These are phyloP conservation scores for Drosophila kohkoa DNA, from an alignment of 1,140 invertebrate species.

Conservation along the genomic window DNA sequence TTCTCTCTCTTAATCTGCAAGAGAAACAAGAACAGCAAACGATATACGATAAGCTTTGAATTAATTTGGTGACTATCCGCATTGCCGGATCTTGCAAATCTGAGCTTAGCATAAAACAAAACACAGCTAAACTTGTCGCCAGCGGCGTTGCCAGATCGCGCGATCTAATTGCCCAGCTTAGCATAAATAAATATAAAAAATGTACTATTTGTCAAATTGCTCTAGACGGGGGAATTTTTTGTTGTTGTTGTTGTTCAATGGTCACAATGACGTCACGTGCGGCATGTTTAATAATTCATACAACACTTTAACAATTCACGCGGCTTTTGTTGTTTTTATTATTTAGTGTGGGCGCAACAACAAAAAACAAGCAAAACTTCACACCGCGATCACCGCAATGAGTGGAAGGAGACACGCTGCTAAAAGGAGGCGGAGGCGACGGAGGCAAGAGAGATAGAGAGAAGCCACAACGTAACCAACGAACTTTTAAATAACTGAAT, in stretches of 20 bases:
- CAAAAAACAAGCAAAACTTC: slow-evolving; percentile 10
- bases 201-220: slow-evolving; percentile 7
- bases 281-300: slow-evolving; percentile 18
- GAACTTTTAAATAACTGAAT: slow-evolving; percentile 44
- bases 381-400: slow-evolving; percentile 7
- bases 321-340: slow-evolving; percentile 18
- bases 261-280: slow-evolving; percentile 40
- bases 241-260: background rate
- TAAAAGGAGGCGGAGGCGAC: too few relatives aligned
- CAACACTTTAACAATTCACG: slow-evolving; percentile 18
- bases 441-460: background rate
- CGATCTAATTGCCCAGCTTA: slow-evolving; percentile 6
- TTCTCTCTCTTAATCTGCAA: slow-evolving; percentile 9
- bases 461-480: slow-evolving; percentile 12
- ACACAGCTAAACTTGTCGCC: background rate
- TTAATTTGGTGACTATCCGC: background rate
- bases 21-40: background rate
- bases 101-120: slow-evolving; percentile 6
- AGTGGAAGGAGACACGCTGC: background rate
- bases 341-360: slow-evolving; percentile 33
- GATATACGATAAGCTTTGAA: background rate
- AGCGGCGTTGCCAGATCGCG: slow-evolving; percentile 3
- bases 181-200: slow-evolving; percentile 3
- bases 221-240: slow-evolving; percentile 8
- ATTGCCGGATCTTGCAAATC: background rate